Evolutionary conservation across 2,113 vertebrate genomes (phyloP), one percentile per base, ranked within the genome.

Genomic region (Poecilia latipinna): DNA sequence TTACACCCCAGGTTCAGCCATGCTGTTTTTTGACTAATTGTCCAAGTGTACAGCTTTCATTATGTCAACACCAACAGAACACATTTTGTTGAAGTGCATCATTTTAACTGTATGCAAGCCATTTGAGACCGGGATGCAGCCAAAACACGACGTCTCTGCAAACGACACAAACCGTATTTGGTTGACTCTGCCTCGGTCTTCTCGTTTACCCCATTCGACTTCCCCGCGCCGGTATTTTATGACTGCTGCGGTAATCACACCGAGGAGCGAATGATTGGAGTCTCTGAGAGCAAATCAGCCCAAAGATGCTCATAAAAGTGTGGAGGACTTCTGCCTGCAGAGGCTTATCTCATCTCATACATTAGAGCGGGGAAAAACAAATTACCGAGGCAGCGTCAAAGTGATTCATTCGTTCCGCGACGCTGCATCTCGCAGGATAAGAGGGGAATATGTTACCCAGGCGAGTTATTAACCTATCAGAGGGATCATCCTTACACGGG

Each of bases 1-100:
- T 97, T 60, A 95, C 91, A 0, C 93, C 94, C 37, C 95, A 96
- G 54, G 97, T 97, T 57, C 95, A 5, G 44, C 3, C 29, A 60
- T 26, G 13, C 28, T 74, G 22, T 37, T 8, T 8, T 1, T 48
- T 32, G 62, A 57, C 1, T 22, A 15, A 24, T 13, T 57, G 61
- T 61, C 6, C 32, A 39, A 37, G 13, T 11, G 26, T 1, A 57
- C 37, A 22, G 13, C 44, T 48, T 19, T 48, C 44, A 19, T 48
- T 4, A 19, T 17, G 13, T 13, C 15, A 24, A 35, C 68, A 32
- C 26, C 68, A 32, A 4, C 24, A 35, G 24, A 69, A 32, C 24
- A 19, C 13, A 48, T 29, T 31, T 12, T 54, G 31, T 48, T 44
- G 1, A 31, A 68, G 4, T 17, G 15, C 15, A 26, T 26, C 12